Conservation (phyloP, 2,888 invertebrate genomes). For the Scrobipalpa costella region DNA sequence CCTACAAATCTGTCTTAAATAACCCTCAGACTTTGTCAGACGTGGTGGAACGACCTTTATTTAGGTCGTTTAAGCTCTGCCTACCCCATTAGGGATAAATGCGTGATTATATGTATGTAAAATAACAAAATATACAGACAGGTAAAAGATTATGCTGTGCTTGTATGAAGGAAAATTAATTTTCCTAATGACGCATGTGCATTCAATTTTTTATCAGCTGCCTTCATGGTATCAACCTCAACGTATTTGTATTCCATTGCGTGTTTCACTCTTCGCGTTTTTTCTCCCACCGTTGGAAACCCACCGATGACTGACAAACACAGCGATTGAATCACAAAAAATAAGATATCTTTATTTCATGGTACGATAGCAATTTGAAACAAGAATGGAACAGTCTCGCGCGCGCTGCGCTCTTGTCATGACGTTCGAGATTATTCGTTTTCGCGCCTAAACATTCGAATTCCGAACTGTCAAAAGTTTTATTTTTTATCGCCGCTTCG, state of each 20-base stretch:
- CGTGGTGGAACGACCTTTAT: too few species aligned
- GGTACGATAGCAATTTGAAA: slow-evolving; percentile 31
- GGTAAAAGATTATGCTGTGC: background rate
- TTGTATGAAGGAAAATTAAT: slow-evolving; percentile 7
- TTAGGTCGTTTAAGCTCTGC: too few species aligned
- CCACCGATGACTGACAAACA: background rate
- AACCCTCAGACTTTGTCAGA: too few species aligned
- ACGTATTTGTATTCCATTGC: background rate
- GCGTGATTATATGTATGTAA: too few species aligned
- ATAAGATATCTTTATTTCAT: slow-evolving; percentile 12
- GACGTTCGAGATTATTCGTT: slow-evolving; percentile 51
- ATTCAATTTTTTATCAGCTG: background rate
- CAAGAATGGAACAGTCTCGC: slow-evolving; percentile 57
- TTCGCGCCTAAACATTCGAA: slow-evolving; percentile 60
- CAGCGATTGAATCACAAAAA: slow-evolving; percentile 5
- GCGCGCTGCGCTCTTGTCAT: slow-evolving; percentile 49
- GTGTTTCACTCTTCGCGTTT: background rate
- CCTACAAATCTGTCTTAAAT: too few species aligned
- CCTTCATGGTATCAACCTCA: background rate
- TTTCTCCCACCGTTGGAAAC: background rate
- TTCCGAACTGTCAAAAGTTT: slow-evolving; percentile 32
- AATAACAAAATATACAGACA: background rate
- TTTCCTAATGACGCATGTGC: slow-evolving; percentile 16
- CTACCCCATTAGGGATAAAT: too few species aligned
- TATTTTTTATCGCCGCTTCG: slow-evolving; percentile 2